Percentiles rank a stretch among this genome's conserved stretches.
Evolutionary conservation across 2,113 vertebrate genomes (phyloP).

Genomic region (Prionailurus viverrinus): DNA sequence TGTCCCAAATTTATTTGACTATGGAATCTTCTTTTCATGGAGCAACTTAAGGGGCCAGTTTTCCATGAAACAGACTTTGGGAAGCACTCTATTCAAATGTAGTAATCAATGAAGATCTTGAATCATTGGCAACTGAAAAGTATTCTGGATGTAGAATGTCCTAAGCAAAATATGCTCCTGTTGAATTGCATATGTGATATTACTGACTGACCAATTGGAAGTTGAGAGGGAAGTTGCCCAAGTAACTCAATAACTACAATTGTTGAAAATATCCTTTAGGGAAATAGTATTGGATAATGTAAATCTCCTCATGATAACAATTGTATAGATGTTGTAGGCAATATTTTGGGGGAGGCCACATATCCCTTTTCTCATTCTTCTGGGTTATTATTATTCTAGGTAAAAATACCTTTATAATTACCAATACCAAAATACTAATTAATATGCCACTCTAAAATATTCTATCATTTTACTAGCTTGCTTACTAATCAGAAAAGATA

Average conservation of each 20-base stretch:
- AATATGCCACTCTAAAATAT: slow-evolving; percentile 29
- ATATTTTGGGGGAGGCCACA: not conserved
- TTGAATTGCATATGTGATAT: not conserved
- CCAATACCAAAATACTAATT: not conserved
- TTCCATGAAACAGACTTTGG: not conserved
- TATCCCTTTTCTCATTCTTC: slow-evolving; percentile 14
- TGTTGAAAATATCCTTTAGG: slow-evolving; percentile 20
- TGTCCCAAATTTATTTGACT: slow-evolving; percentile 4
- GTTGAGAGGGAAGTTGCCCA: not conserved
- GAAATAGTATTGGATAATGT: not conserved
- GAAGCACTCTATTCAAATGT: not conserved
- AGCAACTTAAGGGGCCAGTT: not conserved
- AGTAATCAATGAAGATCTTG: not conserved
- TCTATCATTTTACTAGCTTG: slow-evolving; percentile 22
- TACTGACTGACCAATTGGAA: not conserved
- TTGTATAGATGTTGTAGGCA: not conserved
- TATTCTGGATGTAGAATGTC: slow-evolving; percentile 9
- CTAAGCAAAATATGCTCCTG: not conserved
- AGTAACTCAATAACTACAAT: not conserved
- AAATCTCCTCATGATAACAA: not conserved
- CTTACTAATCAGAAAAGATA: slow-evolving; percentile 13
- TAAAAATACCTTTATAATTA: slow-evolving; percentile 39
- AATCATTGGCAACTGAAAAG: slow-evolving; percentile 18
- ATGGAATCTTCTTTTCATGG: not conserved
- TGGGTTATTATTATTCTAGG: not conserved